A percentile compares a stretch with the other conserved stretches of the same genome.
These are phyloP conservation scores for Drosophila nannoptera DNA, from an alignment of 1,140 invertebrate species.

Conservation along the genomic window DNA sequence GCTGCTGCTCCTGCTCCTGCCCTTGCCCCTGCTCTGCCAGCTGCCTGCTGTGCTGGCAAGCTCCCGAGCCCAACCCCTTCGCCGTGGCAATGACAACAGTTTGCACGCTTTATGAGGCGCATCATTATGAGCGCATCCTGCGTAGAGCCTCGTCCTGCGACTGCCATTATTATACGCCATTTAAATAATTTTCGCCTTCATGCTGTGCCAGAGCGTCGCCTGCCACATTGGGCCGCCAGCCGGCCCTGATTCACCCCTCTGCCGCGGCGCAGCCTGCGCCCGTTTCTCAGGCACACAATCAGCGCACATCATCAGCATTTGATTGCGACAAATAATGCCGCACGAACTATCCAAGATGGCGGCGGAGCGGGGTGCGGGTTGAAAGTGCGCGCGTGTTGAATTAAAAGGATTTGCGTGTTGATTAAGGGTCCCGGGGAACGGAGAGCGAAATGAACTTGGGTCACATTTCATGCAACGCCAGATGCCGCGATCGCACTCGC, in stretches of 20 bases:
- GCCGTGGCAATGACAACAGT: constrained; percentile 65
- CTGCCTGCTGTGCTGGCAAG: constrained; percentile 14
- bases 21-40: constrained; percentile 33
- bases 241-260: constrained; percentile 14
- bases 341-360: constrained; percentile 62
- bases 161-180: constrained; percentile 79
- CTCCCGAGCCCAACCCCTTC: constrained; percentile 22
- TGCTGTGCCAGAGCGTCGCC: constrained; percentile 57
- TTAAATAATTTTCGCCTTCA: constrained; percentile 78
- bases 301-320: constrained; percentile 76
- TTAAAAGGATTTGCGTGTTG: constrained; percentile 76
- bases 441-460: constrained; percentile 5
- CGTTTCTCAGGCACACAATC: constrained; percentile 74
- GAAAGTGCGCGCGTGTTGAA: constrained; percentile 56
- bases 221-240: too few relatives aligned
- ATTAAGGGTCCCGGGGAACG: constrained; percentile 53
- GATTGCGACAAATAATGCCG: constrained; percentile 79
- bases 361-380: constrained; percentile 33
- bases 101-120: constrained; percentile 76
- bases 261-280: constrained; percentile 31
- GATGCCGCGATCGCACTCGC: constrained; percentile 5
- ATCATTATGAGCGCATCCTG: constrained; percentile 70
- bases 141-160: constrained; percentile 33
- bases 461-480: constrained; percentile 2
- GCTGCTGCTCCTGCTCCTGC: constrained; percentile 28